phyloP scores from a whole-genome alignment of 1,140 invertebrate species.

The Dreissena polymorpha region DNA sequence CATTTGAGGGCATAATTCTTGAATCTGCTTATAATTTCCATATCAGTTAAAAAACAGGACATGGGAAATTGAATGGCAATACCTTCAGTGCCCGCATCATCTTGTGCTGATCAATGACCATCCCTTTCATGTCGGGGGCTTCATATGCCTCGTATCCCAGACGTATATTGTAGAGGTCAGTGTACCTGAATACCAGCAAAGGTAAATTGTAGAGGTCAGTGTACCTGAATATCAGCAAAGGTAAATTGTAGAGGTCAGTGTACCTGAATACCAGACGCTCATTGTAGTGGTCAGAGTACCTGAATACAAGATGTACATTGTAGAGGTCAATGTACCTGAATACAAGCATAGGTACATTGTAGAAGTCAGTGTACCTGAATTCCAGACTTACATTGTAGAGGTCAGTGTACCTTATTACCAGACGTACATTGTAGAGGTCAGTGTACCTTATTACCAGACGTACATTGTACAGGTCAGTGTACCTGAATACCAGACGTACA shows the following conservation, averaged over 20 bases:
- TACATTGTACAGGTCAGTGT: too few relatives aligned
- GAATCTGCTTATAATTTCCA: too few relatives aligned
- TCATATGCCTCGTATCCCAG: conserved; percentile 72
- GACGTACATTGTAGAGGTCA: conserved; percentile 64
- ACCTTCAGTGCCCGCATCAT: conserved; percentile 70
- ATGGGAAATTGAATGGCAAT: background rate
- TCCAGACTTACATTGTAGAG: too few relatives aligned
- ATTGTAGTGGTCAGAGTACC: too few relatives aligned
- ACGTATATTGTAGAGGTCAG: conserved; percentile 66
- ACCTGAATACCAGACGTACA: conserved; percentile 61
- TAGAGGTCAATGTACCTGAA: background rate
- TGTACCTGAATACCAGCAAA: conserved; percentile 69
- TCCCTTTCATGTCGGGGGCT: conserved; percentile 70
- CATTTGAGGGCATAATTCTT: too few relatives aligned
- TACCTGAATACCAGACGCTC: background rate
- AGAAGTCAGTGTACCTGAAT: background rate
- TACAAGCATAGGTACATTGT: too few relatives aligned
- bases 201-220: too few relatives aligned
- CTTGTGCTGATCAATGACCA: conserved; percentile 61
- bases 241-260: too few relatives aligned
- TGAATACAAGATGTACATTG: too few relatives aligned
- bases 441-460: conserved; percentile 69
- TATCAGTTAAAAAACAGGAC: background rate
- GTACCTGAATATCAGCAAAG: background rate
- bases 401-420: conserved; percentile 42